Evolutionary conservation across 2,113 vertebrate genomes (phyloP).

Genomic region (Heterocephalus glaber): DNA sequence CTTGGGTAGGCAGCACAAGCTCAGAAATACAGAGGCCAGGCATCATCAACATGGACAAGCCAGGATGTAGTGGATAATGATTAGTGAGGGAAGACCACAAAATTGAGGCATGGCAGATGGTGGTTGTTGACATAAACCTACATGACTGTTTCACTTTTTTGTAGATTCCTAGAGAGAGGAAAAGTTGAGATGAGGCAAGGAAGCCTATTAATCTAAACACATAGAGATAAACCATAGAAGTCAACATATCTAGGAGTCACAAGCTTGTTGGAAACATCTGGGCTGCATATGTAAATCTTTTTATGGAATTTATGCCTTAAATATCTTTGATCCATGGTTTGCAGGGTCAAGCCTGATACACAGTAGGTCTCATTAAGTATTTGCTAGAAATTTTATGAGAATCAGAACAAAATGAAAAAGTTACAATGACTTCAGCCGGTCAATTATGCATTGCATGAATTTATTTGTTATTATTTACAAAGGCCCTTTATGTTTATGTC

Average conservation of each 20-base stretch:
- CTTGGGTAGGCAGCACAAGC: not conserved
- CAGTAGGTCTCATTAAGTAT: not conserved
- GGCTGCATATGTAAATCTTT: not conserved
- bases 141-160: not conserved
- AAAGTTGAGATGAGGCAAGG: not conserved
- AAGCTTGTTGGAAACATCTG: not conserved
- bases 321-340: not conserved
- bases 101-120: not conserved
- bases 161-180: not conserved
- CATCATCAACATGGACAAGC: not conserved
- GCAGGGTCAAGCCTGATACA: not conserved
- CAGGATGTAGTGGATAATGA: not conserved
- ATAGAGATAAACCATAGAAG: not conserved
- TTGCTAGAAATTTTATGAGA: slow-evolving; percentile 13
- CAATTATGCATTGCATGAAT: not conserved
- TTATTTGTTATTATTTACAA: not conserved
- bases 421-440: not conserved
- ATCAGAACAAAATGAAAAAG: slow-evolving; percentile 27
- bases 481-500: not conserved
- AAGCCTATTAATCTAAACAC: not conserved
- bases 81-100: not conserved
- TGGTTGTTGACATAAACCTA: not conserved
- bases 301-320: not conserved
- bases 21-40: not conserved
- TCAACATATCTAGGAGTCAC: not conserved